Evolutionary conservation across 2,888 invertebrate species (phyloP).

Genomic region (Hanleya hanleyi): DNA sequence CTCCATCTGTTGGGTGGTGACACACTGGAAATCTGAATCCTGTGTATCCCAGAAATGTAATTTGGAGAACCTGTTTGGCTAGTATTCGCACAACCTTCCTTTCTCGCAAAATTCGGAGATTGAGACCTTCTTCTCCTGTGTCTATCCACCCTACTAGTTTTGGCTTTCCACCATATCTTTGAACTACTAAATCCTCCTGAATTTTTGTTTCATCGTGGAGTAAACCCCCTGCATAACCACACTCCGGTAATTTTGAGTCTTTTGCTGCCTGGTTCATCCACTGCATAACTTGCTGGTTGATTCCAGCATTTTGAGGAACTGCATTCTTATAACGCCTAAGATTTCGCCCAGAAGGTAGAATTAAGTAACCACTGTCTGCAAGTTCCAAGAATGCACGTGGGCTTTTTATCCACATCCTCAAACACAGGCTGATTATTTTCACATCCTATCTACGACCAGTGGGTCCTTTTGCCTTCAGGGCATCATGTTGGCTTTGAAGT

Average conservation of each 20-base stretch:
- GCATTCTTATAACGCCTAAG: slow-evolving; percentile 23
- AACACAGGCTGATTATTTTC: neutral
- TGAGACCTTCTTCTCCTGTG: slow-evolving; percentile 23
- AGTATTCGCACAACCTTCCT: slow-evolving; percentile 12
- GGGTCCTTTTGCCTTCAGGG: neutral
- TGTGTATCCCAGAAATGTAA: slow-evolving; percentile 33
- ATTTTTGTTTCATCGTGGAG: slow-evolving; percentile 31
- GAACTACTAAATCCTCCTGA: slow-evolving; percentile 23
- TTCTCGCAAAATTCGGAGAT: slow-evolving; percentile 16
- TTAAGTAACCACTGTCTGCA: neutral
- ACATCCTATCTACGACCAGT: neutral
- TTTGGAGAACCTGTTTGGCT: slow-evolving; percentile 28
- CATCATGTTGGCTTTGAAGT: neutral
- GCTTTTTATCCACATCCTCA: neutral
- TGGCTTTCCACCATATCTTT: slow-evolving; percentile 11
- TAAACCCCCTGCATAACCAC: slow-evolving; percentile 25
- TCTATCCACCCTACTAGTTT: slow-evolving; percentile 29
- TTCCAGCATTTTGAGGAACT: slow-evolving; percentile 25
- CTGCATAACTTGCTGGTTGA: slow-evolving; percentile 16
- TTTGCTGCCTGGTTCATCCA: slow-evolving; percentile 30
- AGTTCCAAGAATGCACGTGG: neutral
- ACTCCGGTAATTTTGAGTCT: slow-evolving; percentile 2
- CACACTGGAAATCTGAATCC: slow-evolving; percentile 34
- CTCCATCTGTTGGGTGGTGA: slow-evolving; percentile 26
- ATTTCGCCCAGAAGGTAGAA: slow-evolving; percentile 11